phyloP scores from a whole-genome alignment of 2,113 vertebrate species.

The Heterochromis multidens region DNA sequence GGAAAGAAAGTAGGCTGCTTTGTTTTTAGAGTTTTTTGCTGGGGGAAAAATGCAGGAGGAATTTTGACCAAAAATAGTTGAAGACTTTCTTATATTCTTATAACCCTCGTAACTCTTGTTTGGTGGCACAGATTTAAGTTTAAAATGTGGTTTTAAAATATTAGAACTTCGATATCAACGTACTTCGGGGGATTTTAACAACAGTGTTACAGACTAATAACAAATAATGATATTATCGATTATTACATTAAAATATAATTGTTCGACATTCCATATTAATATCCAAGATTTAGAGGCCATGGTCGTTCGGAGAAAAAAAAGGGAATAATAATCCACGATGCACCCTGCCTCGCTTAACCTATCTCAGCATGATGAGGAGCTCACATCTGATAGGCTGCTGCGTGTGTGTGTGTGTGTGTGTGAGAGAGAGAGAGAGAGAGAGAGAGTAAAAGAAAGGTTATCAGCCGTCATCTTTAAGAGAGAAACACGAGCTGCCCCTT shows the following conservation, averaged over 20 bases:
- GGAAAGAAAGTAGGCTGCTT: neutral
- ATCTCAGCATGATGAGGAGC: neutral
- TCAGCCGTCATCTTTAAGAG: constrained; percentile 6
- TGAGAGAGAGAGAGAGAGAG: neutral
- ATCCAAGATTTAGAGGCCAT: neutral
- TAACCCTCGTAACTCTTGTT: neutral
- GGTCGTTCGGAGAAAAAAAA: neutral
- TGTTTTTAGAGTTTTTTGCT: neutral
- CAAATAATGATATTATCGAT: neutral
- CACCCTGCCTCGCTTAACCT: neutral
- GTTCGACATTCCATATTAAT: neutral
- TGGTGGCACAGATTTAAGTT: neutral
- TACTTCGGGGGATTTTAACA: neutral
- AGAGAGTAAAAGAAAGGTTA: neutral
- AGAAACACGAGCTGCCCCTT: constrained; percentile 22
- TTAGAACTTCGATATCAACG: neutral
- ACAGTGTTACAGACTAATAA: neutral
- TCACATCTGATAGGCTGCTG: neutral
- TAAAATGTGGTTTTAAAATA: neutral
- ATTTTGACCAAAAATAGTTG: neutral
- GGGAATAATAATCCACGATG: neutral
- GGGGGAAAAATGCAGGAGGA: neutral
- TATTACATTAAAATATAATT: neutral
- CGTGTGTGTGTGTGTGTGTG: neutral
- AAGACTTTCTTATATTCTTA: neutral